Conservation (phyloP, 2,797 vertebrate genomes). For the Artibeus jamaicensis region DNA sequence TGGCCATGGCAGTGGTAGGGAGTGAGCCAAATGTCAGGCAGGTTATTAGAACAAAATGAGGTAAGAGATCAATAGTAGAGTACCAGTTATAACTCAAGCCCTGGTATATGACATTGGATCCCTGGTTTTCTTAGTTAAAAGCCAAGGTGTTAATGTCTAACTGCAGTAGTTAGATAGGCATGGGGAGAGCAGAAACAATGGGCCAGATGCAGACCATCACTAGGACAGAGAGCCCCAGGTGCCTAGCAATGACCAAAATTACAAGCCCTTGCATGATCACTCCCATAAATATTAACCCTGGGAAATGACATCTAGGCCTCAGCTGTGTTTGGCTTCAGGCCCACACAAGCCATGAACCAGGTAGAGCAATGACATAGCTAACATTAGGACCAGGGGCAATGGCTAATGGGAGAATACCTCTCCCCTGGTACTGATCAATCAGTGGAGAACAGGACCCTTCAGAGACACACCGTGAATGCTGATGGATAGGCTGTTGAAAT, state of each 20-base stretch:
- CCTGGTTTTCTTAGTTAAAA: neutral
- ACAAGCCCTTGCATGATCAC: neutral
- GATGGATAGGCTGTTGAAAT: neutral
- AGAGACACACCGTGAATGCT: neutral
- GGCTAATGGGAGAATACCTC: too few species aligned
- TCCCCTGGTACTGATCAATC: neutral
- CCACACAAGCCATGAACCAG: neutral
- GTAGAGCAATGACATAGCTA: neutral
- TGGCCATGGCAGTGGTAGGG: accelerated
- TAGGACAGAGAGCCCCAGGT: neutral
- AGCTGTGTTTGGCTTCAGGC: neutral
- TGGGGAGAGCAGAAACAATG: neutral
- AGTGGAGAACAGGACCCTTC: neutral
- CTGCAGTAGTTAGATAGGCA: neutral
- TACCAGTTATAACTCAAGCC: neutral
- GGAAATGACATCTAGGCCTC: neutral
- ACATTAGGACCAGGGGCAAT: neutral
- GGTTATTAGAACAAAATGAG: neutral
- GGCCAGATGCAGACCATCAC: neutral
- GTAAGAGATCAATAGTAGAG: neutral
- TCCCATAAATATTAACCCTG: neutral
- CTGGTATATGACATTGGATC: too few species aligned
- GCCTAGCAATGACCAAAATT: neutral
- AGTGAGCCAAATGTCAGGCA: neutral
- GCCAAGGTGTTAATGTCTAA: neutral